Conservation (phyloP, 2,888 invertebrate genomes). For the Tribolium freemani region DNA sequence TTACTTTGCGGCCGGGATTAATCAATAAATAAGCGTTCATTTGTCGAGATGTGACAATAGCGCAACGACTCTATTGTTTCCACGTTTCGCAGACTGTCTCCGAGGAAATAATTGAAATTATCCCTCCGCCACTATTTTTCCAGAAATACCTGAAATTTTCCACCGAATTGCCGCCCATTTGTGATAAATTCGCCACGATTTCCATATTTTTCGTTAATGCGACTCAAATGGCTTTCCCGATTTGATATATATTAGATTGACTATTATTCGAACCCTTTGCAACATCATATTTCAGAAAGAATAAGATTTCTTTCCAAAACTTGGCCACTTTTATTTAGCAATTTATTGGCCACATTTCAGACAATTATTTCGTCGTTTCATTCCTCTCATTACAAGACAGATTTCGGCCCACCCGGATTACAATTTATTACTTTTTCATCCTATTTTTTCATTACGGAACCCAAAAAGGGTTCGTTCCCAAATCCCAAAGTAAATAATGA, state of each 20-base stretch:
- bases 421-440: slow-evolving; percentile 22
- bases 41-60: slow-evolving; percentile 28
- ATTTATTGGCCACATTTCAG: slow-evolving; percentile 29
- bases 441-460: slow-evolving; percentile 15
- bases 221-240: slow-evolving; percentile 41
- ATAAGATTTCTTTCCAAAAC: slow-evolving; percentile 29
- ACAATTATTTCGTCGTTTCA: slow-evolving; percentile 14
- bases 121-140: not conserved
- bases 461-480: slow-evolving; percentile 15
- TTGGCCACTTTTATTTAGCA: slow-evolving; percentile 33
- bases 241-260: slow-evolving; percentile 47
- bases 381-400: slow-evolving; percentile 12
- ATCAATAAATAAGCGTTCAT: slow-evolving; percentile 36
- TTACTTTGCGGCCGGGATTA: not conserved
- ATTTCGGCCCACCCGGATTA: slow-evolving; percentile 12
- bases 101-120: slow-evolving; percentile 30
- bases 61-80: slow-evolving; percentile 30
- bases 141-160: slow-evolving; percentile 12
- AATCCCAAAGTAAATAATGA: slow-evolving; percentile 21
- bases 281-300: slow-evolving; percentile 38
- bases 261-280: slow-evolving; percentile 38
- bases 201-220: slow-evolving; percentile 44
- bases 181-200: slow-evolving; percentile 38
- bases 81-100: slow-evolving; percentile 14
- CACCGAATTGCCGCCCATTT: not conserved